Evolutionary conservation across 2,797 vertebrate species (phyloP).

Genomic region (Malacoctenus gilli): DNA sequence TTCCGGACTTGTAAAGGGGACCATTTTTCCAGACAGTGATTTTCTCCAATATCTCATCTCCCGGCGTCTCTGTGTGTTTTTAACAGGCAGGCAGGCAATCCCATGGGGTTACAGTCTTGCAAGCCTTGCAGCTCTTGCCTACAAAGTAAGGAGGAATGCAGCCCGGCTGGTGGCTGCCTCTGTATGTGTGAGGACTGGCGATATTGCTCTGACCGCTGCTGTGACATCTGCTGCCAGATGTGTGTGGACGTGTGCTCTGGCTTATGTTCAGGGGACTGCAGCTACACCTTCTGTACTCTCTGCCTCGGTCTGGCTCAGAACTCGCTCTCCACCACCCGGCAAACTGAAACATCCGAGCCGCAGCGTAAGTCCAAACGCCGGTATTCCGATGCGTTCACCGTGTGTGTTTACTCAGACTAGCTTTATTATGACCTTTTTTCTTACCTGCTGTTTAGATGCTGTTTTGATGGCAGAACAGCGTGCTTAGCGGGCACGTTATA

Average conservation of each 20-base stretch:
- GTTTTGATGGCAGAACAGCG: slow-evolving; percentile 14
- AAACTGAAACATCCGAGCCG: slow-evolving; percentile 27
- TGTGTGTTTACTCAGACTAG: too few species aligned
- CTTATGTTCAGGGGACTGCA: slow-evolving; percentile 73
- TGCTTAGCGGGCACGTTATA: slow-evolving; percentile 6
- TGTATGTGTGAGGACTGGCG: slow-evolving; percentile 47
- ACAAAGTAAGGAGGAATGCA: slow-evolving; percentile 51
- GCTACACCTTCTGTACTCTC: slow-evolving; percentile 74
- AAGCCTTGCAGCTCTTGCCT: slow-evolving; percentile 61
- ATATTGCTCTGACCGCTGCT: slow-evolving; percentile 72
- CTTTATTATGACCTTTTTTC: slow-evolving; percentile 5
- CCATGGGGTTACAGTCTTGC: slow-evolving; percentile 72
- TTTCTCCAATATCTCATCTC: slow-evolving; percentile 61
- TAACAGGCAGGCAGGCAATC: slow-evolving; percentile 50
- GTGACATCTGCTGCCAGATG: slow-evolving; percentile 79
- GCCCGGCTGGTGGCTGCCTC: slow-evolving; percentile 28
- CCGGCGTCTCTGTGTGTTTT: slow-evolving; percentile 42
- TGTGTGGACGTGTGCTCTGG: slow-evolving; percentile 68
- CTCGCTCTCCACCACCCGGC: slow-evolving; percentile 29
- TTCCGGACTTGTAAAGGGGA: slow-evolving; percentile 50
- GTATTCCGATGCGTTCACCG: too few species aligned
- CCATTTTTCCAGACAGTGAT: slow-evolving; percentile 62
- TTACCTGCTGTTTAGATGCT: slow-evolving; percentile 38
- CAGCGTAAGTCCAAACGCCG: slow-evolving; percentile 44
- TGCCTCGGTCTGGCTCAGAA: slow-evolving; percentile 57